A percentile compares a stretch with the other conserved stretches of the same genome.
These are phyloP conservation scores for Eupithecia abbreviata DNA, from an alignment of 2,888 invertebrate genomes.

Conservation along the genomic window DNA sequence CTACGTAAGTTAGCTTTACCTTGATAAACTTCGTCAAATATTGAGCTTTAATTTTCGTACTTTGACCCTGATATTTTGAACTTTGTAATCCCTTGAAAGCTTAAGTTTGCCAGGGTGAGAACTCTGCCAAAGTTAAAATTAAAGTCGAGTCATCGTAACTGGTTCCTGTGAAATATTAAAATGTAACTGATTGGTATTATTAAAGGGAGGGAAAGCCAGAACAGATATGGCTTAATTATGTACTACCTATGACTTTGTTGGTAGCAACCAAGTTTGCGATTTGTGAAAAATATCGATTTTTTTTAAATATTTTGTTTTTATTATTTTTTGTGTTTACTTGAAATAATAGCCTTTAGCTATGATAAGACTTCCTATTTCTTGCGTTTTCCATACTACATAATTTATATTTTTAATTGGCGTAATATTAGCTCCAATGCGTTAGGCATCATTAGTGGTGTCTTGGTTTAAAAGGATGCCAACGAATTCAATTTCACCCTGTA, in stretches of 20 bases:
- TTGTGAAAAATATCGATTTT: no score
- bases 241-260: neutral
- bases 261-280: neutral
- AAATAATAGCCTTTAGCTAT: no score
- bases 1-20: neutral
- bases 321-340: no score
- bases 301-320: no score
- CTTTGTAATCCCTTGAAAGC: conserved; percentile 4
- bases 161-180: neutral
- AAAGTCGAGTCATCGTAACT: neutral
- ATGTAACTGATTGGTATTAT: neutral
- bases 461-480: no score
- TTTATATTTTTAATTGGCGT: no score
- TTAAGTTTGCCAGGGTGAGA: neutral
- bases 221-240: neutral
- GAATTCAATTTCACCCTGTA: no score
- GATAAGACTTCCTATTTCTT: no score
- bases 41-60: neutral
- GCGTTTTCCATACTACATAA: no score
- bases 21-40: neutral
- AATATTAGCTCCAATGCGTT: no score
- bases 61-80: neutral
- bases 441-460: no score
- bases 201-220: neutral
- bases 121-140: neutral